These are phyloP conservation scores for Trichoplusia ni DNA, from an alignment of 1,140 invertebrate genomes.

Conservation along the genomic window DNA sequence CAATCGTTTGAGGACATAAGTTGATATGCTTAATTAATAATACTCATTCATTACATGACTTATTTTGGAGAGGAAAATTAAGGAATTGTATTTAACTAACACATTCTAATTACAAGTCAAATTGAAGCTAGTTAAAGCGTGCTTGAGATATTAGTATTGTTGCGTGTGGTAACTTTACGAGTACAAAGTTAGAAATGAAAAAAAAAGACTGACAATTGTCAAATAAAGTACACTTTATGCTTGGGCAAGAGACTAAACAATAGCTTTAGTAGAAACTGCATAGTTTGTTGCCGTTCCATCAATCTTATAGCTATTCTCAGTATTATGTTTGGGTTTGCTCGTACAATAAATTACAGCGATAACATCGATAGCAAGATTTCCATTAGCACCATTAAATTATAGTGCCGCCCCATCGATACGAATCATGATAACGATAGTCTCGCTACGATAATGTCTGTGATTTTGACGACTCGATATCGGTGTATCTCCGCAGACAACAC, in stretches of 20 bases:
- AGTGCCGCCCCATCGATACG: not conserved
- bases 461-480: not conserved
- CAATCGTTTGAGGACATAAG: too few species aligned
- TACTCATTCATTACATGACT: too few species aligned
- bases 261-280: not conserved
- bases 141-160: too few species aligned
- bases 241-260: not conserved
- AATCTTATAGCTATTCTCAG: not conserved
- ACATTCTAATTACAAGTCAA: too few species aligned
- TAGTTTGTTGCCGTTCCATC: not conserved
- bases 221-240: too few species aligned
- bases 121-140: too few species aligned
- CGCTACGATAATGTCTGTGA: not conserved
- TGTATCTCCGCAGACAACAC: not conserved
- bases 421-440: not conserved
- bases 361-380: conserved; percentile 6
- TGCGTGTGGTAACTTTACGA: too few species aligned
- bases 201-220: too few species aligned
- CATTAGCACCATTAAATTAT: conserved; percentile 12
- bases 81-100: too few species aligned
- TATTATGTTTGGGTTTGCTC: not conserved
- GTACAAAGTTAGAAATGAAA: too few species aligned
- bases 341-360: not conserved
- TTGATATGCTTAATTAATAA: too few species aligned
- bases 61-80: too few species aligned